Percentiles rank a stretch among this genome's conserved stretches.
phyloP scores from a whole-genome alignment of 1,140 invertebrate genomes.

The Caenorhabditis tropicalis region DNA sequence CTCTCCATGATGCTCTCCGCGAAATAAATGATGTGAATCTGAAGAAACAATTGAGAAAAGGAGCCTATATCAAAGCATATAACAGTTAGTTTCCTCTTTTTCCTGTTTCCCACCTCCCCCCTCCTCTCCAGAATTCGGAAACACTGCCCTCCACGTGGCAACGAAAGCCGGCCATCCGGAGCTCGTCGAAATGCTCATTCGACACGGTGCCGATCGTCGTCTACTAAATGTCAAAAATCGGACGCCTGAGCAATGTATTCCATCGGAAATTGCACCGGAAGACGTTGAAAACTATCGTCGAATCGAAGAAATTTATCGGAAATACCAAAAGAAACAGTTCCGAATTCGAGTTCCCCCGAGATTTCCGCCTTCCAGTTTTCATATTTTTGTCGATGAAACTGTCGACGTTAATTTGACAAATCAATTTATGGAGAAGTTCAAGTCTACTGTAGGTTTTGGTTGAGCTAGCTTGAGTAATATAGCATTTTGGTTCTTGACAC shows the following conservation, averaged over 20 bases:
- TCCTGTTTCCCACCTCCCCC: too few species aligned
- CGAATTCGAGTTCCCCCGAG: background rate
- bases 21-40: too few species aligned
- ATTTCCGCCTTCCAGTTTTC: background rate
- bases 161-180: background rate
- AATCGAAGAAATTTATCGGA: background rate
- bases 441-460: background rate
- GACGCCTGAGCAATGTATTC: background rate
- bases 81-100: too few species aligned
- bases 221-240: background rate
- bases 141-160: slow-evolving; percentile 5
- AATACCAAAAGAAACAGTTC: background rate
- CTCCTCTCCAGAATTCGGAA: background rate
- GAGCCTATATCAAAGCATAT: too few species aligned
- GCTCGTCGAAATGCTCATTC: background rate
- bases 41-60: too few species aligned
- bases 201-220: background rate
- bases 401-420: background rate
- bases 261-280: background rate
- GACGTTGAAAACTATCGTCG: background rate
- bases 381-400: background rate
- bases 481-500: too few species aligned
- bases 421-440: background rate
- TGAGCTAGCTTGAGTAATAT: too few species aligned
- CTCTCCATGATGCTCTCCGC: too few species aligned